Evolutionary conservation across 2,888 invertebrate species (phyloP).

Genomic region (Therioaphis trifolii): DNA sequence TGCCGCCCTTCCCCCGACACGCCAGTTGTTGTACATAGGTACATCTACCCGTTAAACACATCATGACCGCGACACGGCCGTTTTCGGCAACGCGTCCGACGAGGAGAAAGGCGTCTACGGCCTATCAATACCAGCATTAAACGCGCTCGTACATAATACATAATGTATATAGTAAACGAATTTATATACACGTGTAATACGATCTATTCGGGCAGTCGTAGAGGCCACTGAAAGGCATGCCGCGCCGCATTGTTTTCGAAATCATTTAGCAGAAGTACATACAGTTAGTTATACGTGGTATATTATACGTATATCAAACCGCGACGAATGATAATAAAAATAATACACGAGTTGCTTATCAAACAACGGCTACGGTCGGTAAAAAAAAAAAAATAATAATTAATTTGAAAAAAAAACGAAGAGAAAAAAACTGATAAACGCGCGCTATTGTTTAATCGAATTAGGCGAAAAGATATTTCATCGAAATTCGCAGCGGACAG

Average conservation of each 20-base stretch:
- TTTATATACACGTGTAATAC: conserved; percentile 10
- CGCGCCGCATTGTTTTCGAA: conserved; percentile 50
- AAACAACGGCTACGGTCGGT: neutral
- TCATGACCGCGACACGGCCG: neutral
- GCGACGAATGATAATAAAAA: no score
- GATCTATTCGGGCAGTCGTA: neutral
- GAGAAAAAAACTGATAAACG: neutral
- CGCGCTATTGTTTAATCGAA: conserved; percentile 46
- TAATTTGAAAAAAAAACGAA: neutral
- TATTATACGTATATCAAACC: no score
- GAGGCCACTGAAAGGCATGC: conserved; percentile 19
- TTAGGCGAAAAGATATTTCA: conserved; percentile 45
- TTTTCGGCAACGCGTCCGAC: neutral
- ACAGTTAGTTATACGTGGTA: no score
- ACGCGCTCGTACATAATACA: neutral
- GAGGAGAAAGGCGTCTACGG: neutral
- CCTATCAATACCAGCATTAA: neutral
- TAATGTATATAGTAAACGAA: no score
- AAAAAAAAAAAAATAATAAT: neutral
- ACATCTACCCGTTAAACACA: neutral
- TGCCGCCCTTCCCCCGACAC: no score
- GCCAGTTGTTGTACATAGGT: no score
- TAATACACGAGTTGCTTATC: neutral
- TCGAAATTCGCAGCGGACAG: conserved; percentile 50
- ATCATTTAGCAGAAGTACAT: conserved; percentile 32